These are phyloP conservation scores for Syngnathus acus DNA, from an alignment of 2,797 vertebrate species.

Conservation along the genomic window DNA sequence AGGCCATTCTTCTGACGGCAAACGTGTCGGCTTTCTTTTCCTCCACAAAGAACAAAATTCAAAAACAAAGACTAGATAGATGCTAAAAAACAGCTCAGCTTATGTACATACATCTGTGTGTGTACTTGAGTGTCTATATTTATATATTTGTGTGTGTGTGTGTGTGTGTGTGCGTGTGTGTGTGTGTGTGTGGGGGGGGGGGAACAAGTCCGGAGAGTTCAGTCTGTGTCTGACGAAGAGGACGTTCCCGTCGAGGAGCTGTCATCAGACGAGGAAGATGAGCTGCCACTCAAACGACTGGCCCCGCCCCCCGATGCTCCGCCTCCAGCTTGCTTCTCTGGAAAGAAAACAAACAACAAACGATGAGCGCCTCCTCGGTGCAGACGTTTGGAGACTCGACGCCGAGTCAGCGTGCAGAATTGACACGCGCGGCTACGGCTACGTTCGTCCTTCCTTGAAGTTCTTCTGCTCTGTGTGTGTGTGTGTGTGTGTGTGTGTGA, in stretches of 20 bases:
- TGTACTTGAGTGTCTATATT: conserved; percentile 8
- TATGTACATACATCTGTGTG: conserved; percentile 62
- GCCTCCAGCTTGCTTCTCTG: conserved; percentile 79
- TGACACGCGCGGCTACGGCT: too few relatives aligned
- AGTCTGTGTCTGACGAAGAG: conserved; percentile 95
- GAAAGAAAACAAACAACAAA: neutral
- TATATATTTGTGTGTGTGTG: conserved; percentile 14
- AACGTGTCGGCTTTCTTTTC: conserved; percentile 19
- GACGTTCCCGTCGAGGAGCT: conserved; percentile 95
- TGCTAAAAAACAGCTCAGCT: conserved; percentile 59
- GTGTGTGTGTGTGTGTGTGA: conserved; percentile 19
- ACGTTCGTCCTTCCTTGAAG: too few relatives aligned
- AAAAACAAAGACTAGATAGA: conserved; percentile 19
- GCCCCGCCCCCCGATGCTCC: conserved; percentile 80
- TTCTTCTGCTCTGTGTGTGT: too few relatives aligned
- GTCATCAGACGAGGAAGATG: conserved; percentile 88
- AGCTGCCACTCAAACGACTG: conserved; percentile 89
- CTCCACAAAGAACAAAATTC: conserved; percentile 14
- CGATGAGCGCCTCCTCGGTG: too few relatives aligned
- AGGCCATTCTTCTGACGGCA: neutral
- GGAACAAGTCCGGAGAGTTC: conserved; percentile 34
- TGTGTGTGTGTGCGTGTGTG: conserved; percentile 10
- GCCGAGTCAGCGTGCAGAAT: too few relatives aligned
- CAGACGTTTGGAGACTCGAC: too few relatives aligned
- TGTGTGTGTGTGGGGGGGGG: conserved; percentile 2